Evolutionary conservation across 1,140 invertebrate species (phyloP), one percentile per base, ranked within the genome.

Genomic region (Drosophila pachea): DNA sequence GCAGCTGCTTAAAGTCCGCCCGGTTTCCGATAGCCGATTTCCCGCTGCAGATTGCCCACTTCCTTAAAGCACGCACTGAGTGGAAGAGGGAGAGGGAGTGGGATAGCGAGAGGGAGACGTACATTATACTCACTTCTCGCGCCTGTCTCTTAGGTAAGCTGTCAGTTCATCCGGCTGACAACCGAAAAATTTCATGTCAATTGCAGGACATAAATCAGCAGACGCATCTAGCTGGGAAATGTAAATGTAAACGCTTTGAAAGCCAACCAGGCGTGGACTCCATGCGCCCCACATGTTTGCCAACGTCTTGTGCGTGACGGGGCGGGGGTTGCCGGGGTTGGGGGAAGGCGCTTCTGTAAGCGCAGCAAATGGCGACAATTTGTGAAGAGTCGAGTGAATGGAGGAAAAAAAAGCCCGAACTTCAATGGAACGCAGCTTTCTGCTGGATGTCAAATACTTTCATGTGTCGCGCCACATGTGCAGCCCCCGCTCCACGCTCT

Each of bases 281-380:
- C 62, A 65, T 50, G 40, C 43, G 12, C 40, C 52, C 60, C 53
- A 58, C 53, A 58, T 52, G 36, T 64, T 54, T 69, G 48, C 56
- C 62, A 22, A 22, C 22, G 22, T 22, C 22, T 22, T 66, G 40
- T n/a, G 16, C 6, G 31, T 14, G 40, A n/a, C 9, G 22, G n/a
- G 4, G n/a, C 43, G 48, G 6, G 12, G 56, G 8, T 4, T 7
- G 22, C 5, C 6, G 6, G 35, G 14, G 35, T 5, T 9, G 22
- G 29, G 14, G 12, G 40, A n/a, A n/a, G n/a, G n/a, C n/a, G 42
- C 31, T 33, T 35, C 22, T 22, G 22, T 22, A 12, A 48, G 43
- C 54, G 16, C 65, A 74, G 79, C 67, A 84, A 84, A 84, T 84
- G 78, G 79, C 62, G 78, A 83, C 78, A 83, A 83, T 83, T 84